Percentiles rank a stretch among this genome's conserved stretches.
phyloP scores from a whole-genome alignment of 1,140 invertebrate species.

The Brachionus calyciflorus region DNA sequence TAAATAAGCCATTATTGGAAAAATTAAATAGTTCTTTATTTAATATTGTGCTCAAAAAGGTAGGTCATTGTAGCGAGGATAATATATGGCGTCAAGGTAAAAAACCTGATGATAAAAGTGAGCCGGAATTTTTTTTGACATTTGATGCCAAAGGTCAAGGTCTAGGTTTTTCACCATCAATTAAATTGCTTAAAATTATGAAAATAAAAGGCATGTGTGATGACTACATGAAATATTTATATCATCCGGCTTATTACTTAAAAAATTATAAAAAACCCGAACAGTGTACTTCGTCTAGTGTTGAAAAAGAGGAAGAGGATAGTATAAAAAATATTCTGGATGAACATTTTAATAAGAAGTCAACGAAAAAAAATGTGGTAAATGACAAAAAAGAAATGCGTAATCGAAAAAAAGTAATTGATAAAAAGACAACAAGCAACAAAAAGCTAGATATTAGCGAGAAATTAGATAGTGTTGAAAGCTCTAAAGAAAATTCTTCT shows the following conservation, averaged over 20 bases:
- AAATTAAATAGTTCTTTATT: neutral
- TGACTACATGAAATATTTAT: constrained; percentile 37
- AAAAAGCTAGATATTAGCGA: too few relatives aligned
- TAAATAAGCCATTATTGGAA: neutral
- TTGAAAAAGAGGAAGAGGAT: neutral
- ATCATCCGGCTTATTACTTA: constrained; percentile 28
- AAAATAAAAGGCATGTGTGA: constrained; percentile 38
- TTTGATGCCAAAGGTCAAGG: constrained; percentile 21
- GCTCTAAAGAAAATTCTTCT: too few relatives aligned
- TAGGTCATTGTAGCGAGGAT: neutral
- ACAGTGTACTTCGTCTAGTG: neutral
- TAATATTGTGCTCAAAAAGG: constrained; percentile 1
- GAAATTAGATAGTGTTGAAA: neutral
- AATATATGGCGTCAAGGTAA: neutral
- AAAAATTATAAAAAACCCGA: neutral
- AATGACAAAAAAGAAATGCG: too few relatives aligned
- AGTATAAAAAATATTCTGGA: neutral
- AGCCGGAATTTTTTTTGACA: constrained; percentile 18
- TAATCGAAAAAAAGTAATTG: neutral
- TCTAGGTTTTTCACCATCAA: constrained; percentile 3
- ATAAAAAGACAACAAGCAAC: neutral
- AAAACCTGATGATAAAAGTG: neutral
- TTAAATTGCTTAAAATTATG: neutral
- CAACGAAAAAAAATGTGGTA: neutral
- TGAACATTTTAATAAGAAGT: constrained; percentile 6